These are phyloP conservation scores for Chironomus tentans DNA, from an alignment of 2,888 invertebrate genomes.

Conservation along the genomic window DNA sequence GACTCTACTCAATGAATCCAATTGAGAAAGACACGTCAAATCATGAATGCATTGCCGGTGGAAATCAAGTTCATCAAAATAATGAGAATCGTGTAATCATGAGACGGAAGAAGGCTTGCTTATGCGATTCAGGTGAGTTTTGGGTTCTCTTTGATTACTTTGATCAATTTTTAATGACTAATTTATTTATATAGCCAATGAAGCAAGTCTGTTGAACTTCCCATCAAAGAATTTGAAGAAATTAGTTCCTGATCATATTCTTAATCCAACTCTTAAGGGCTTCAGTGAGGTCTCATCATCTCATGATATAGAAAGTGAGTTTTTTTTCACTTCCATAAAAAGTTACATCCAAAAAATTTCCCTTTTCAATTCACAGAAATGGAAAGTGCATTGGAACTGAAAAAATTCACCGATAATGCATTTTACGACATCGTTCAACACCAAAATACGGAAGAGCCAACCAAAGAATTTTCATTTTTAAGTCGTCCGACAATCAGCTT, in stretches of 20 bases:
- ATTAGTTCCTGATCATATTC: constrained; percentile 57
- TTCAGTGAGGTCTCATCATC: constrained; percentile 22
- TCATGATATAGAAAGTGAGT: constrained; percentile 14
- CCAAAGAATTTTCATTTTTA: constrained; percentile 34
- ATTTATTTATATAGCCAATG: constrained; percentile 48
- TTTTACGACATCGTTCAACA: constrained; percentile 44
- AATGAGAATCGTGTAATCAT: constrained; percentile 9
- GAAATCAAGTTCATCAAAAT: constrained; percentile 2
- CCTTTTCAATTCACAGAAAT: constrained; percentile 41
- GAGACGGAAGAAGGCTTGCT: constrained; percentile 14
- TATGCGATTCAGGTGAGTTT: constrained; percentile 23
- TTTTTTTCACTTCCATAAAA: not conserved
- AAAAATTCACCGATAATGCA: constrained; percentile 42
- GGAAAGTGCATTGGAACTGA: constrained; percentile 31
- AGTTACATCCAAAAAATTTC: constrained; percentile 31
- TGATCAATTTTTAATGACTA: constrained; percentile 21
- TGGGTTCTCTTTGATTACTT: not conserved
- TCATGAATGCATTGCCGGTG: constrained; percentile 13
- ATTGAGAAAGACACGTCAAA: not conserved
- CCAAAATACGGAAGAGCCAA: not conserved
- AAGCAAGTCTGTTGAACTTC: constrained; percentile 74
- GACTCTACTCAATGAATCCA: constrained; percentile 8
- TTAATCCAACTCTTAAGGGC: constrained; percentile 35
- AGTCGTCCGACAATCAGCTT: constrained; percentile 77
- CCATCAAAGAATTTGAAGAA: constrained; percentile 81